Evolutionary conservation across 2,888 invertebrate species (phyloP).

Genomic region (Epinotia brunnichana): DNA sequence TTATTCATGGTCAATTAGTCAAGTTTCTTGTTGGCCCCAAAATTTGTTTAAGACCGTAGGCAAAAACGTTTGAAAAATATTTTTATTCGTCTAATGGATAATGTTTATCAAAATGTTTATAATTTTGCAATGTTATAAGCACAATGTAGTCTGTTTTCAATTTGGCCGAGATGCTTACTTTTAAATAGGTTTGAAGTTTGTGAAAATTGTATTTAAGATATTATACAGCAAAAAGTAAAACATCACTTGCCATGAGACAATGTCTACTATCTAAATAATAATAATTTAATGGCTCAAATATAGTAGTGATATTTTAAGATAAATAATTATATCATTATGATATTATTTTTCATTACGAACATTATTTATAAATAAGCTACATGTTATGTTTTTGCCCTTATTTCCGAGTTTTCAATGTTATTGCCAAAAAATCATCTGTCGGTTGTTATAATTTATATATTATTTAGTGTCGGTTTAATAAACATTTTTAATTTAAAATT

Average conservation of each 20-base stretch:
- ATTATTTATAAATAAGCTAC: conserved; percentile 38
- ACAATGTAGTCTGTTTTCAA: not conserved
- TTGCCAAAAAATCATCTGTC: conserved; percentile 32
- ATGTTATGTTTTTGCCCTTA: conserved; percentile 32
- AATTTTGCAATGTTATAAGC: conserved; percentile 11
- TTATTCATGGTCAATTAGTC: conserved; percentile 78
- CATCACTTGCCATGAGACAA: conserved; percentile 47
- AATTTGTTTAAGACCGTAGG: not conserved
- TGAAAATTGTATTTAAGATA: conserved; percentile 17
- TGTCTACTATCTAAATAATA: conserved; percentile 22
- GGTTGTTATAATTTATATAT: conserved; percentile 43
- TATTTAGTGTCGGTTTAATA: conserved; percentile 11
- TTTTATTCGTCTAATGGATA: not conserved
- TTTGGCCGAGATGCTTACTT: conserved; percentile 8
- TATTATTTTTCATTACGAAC: conserved; percentile 46
- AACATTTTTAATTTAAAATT: not conserved
- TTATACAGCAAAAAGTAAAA: conserved; percentile 40
- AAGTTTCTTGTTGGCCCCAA: conserved; percentile 19
- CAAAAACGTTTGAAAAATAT: conserved; percentile 4
- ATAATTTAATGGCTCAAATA: conserved; percentile 49
- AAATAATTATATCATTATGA: conserved; percentile 46
- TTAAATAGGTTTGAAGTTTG: conserved; percentile 11
- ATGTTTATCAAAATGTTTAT: not conserved
- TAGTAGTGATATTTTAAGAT: conserved; percentile 52
- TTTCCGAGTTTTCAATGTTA: conserved; percentile 29